These are phyloP conservation scores for Zenarchopterus dispar DNA, from an alignment of 2,797 vertebrate species.

Conservation along the genomic window DNA sequence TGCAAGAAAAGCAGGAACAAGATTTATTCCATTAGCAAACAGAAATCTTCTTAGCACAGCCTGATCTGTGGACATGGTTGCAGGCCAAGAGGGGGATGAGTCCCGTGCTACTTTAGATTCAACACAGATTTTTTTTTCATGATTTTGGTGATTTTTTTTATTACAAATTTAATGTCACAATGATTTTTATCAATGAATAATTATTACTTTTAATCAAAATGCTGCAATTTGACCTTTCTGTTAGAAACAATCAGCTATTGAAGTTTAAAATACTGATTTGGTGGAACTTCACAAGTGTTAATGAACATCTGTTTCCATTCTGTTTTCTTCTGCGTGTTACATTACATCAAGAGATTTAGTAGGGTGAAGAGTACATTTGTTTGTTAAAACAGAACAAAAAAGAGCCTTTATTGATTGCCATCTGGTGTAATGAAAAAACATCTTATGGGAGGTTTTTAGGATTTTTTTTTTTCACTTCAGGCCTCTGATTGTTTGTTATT, in stretches of 20 bases:
- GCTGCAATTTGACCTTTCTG: no score
- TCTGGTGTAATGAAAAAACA: constrained; percentile 23
- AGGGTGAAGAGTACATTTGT: constrained; percentile 2
- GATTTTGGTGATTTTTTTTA: background rate
- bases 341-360: background rate
- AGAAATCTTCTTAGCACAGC: constrained; percentile 74
- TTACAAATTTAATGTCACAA: no score
- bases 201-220: background rate
- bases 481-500: constrained; percentile 40
- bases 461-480: constrained; percentile 31
- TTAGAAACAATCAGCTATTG: no score
- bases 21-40: constrained; percentile 57
- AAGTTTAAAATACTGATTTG: background rate
- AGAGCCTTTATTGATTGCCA: background rate
- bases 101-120: constrained; percentile 25
- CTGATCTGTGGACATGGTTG: constrained; percentile 73
- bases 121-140: constrained; percentile 5
- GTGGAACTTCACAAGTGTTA: background rate
- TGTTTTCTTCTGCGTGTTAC: background rate
- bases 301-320: background rate
- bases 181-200: no score
- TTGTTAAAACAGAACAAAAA: background rate
- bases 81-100: constrained; percentile 58
- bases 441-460: constrained; percentile 19
- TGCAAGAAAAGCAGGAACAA: constrained; percentile 48